Conservation (phyloP, 2,113 vertebrate genomes). For the Dipodomys ordii region DNA sequence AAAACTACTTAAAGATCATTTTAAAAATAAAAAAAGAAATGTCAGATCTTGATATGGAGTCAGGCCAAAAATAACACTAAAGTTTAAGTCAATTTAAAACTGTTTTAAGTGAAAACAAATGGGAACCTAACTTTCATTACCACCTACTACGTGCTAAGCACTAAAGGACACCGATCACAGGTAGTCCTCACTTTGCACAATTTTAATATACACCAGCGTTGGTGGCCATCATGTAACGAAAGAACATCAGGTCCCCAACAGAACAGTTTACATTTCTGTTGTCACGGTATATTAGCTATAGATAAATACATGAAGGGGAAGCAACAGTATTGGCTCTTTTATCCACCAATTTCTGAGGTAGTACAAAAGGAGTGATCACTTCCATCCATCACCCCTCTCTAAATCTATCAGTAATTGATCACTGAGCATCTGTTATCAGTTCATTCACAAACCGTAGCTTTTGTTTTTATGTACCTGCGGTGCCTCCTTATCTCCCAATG, state of each 20-base stretch:
- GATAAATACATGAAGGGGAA: conserved; percentile 26
- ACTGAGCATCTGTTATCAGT: neutral
- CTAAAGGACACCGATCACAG: neutral
- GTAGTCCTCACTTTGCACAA: neutral
- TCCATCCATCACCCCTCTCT: neutral
- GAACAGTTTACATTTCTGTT: conserved; percentile 22
- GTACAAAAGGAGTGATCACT: too few species aligned
- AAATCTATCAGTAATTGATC: neutral
- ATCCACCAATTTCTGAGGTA: neutral
- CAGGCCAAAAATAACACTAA: neutral
- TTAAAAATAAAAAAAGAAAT: too few species aligned
- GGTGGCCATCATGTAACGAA: neutral
- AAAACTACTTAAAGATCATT: too few species aligned
- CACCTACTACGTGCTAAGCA: neutral
- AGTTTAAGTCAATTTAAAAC: neutral
- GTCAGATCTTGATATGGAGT: too few species aligned
- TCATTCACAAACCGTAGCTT: neutral
- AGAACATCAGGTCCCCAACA: neutral
- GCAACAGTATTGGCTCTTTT: neutral
- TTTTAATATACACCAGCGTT: conserved; percentile 7
- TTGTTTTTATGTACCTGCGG: neutral
- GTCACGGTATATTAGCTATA: neutral
- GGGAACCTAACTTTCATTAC: neutral
- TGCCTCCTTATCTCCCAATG: neutral
- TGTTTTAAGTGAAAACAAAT: conserved; percentile 24